Evolutionary conservation across 1,140 invertebrate genomes (phyloP).

Genomic region (Chlorops oryzae): DNA sequence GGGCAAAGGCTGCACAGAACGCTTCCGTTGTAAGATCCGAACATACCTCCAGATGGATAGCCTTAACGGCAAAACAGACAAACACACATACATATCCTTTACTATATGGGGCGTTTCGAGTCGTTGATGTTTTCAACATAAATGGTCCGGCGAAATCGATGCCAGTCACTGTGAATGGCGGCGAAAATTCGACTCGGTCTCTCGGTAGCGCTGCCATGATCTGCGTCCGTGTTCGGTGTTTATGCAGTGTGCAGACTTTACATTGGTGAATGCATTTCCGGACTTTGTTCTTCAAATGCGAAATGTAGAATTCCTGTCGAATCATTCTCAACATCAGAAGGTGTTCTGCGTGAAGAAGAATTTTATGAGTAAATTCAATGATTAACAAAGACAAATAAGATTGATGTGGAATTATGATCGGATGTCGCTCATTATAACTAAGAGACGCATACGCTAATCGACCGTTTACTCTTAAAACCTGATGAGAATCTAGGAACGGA

Average conservation of each 20-base stretch:
- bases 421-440: constrained; percentile 4
- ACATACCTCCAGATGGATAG: too few relatives aligned
- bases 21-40: too few relatives aligned
- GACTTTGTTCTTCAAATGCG: not conserved
- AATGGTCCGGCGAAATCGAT: constrained; percentile 8
- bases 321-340: constrained; percentile 1
- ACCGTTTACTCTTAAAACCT: not conserved
- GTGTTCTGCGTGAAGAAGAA: constrained; percentile 3
- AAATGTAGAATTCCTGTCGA: constrained; percentile 4
- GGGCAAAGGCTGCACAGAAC: too few relatives aligned
- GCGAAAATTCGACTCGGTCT: not conserved
- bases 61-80: constrained; percentile 1
- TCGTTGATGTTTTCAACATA: not conserved
- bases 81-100: constrained; percentile 2
- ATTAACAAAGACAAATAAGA: not conserved
- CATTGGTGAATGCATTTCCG: not conserved
- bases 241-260: constrained; percentile 1
- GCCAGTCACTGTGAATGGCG: not conserved
- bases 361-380: not conserved
- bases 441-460: not conserved
- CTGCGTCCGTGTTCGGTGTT: not conserved
- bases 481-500: not conserved
- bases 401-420: constrained; percentile 3
- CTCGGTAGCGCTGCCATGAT: not conserved
- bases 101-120: not conserved